Evolutionary conservation across 2,888 invertebrate species (phyloP).

Genomic region (Spodoptera littoralis): DNA sequence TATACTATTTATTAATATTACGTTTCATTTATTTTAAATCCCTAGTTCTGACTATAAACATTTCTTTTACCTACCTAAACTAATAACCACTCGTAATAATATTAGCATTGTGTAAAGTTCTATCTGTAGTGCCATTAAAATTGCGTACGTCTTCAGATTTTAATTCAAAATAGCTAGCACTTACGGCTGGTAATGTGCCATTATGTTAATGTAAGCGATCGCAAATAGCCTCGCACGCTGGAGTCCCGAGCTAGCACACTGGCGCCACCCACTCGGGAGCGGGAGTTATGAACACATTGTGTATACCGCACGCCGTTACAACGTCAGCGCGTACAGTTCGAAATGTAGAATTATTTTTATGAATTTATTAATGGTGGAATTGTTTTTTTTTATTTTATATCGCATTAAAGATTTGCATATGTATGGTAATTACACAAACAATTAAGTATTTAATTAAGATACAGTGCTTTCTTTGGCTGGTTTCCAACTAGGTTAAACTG

Average conservation of each 20-base stretch:
- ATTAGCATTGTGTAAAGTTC: conserved; percentile 10
- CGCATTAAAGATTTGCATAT: too few relatives aligned
- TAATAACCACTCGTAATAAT: conserved; percentile 4
- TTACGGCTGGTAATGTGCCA: conserved; percentile 49
- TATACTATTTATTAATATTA: too few relatives aligned
- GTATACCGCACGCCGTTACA: conserved; percentile 30
- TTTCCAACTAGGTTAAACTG: too few relatives aligned
- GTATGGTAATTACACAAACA: too few relatives aligned
- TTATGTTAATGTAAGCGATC: conserved; percentile 61
- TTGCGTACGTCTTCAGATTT: conserved; percentile 31
- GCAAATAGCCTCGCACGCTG: conserved; percentile 35
- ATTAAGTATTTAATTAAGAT: too few relatives aligned
- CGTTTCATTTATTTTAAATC: too few relatives aligned
- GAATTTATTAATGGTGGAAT: background rate
- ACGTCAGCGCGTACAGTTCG: conserved; percentile 24
- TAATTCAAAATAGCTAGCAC: conserved; percentile 32
- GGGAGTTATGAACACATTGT: conserved; percentile 38
- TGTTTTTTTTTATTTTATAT: too few relatives aligned
- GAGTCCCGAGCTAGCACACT: conserved; percentile 1
- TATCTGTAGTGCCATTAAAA: conserved; percentile 18
- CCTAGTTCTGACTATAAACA: background rate
- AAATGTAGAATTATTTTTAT: conserved; percentile 4
- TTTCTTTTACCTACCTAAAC: background rate
- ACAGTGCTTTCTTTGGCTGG: too few relatives aligned
- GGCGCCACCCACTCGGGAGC: background rate